Percentiles rank a stretch among this genome's conserved stretches.
phyloP scores from a whole-genome alignment of 2,797 vertebrate species.

The Emys orbicularis region DNA sequence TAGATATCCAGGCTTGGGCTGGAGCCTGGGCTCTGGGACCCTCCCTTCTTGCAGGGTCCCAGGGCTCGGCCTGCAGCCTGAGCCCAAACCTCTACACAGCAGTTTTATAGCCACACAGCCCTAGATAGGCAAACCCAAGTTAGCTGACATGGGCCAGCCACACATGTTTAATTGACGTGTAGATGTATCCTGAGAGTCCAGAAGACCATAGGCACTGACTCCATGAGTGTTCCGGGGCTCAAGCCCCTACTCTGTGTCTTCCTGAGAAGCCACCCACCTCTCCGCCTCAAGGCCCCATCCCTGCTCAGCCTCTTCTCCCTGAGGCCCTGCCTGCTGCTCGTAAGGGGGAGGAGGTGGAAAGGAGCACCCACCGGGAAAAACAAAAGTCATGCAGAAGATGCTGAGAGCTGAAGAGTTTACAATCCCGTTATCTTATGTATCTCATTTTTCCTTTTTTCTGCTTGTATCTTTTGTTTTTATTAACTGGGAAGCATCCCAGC shows the following conservation, averaged over 20 bases:
- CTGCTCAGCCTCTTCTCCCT: no score
- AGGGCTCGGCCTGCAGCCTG: background rate
- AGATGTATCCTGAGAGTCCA: background rate
- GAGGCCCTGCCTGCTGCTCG: no score
- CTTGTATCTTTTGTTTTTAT: background rate
- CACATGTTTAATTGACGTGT: background rate
- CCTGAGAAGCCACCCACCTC: no score
- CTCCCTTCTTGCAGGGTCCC: background rate
- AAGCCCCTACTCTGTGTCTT: no score
- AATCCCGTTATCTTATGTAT: background rate
- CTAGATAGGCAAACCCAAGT: background rate
- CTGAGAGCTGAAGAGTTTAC: background rate
- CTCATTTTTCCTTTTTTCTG: constrained; percentile 14
- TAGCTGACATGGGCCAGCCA: background rate
- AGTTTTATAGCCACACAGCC: background rate
- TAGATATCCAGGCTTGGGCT: background rate
- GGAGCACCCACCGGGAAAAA: no score
- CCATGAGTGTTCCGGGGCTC: no score
- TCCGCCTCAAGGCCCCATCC: no score
- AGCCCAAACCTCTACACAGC: background rate
- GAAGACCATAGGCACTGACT: background rate
- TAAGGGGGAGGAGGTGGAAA: no score
- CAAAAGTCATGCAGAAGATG: background rate
- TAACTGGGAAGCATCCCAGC: background rate
- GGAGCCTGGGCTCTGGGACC: background rate